These are phyloP conservation scores for Notodonta ziczac DNA, from an alignment of 2,888 invertebrate genomes.

Conservation along the genomic window DNA sequence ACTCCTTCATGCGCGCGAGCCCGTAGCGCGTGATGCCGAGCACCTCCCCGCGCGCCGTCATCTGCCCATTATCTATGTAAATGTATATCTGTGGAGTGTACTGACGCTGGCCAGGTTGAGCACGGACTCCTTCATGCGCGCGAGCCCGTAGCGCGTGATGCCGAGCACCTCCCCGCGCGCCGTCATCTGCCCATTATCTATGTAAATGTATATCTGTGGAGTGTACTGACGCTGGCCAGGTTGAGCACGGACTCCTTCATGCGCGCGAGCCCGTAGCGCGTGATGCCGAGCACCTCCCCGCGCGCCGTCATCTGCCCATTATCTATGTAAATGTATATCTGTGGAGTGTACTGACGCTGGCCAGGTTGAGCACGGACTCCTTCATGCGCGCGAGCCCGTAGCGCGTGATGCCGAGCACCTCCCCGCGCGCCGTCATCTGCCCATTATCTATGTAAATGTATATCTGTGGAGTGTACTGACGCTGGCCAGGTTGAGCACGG, in stretches of 20 bases:
- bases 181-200: conserved; percentile 99
- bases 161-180: conserved; percentile 98
- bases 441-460: too few relatives aligned
- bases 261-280: conserved; percentile 97
- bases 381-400: conserved; percentile 99
- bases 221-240: conserved; percentile 90
- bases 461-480: conserved; percentile 65
- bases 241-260: conserved; percentile 99
- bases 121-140: conserved; percentile 99
- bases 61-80: too few relatives aligned
- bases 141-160: conserved; percentile 98
- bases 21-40: conserved; percentile 99
- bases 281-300: conserved; percentile 99
- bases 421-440: conserved; percentile 98
- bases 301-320: conserved; percentile 99
- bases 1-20: conserved; percentile 99
- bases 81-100: too few relatives aligned
- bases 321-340: too few relatives aligned
- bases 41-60: conserved; percentile 99
- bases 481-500: conserved; percentile 98
- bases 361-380: conserved; percentile 98
- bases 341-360: conserved; percentile 88
- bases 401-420: conserved; percentile 98
- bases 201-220: too few relatives aligned
- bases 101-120: conserved; percentile 96